A percentile compares a stretch with the other conserved stretches of the same genome.
These are phyloP conservation scores for Hyperoplus lanceolatus DNA, from an alignment of 2,797 vertebrate species.

Conservation along the genomic window DNA sequence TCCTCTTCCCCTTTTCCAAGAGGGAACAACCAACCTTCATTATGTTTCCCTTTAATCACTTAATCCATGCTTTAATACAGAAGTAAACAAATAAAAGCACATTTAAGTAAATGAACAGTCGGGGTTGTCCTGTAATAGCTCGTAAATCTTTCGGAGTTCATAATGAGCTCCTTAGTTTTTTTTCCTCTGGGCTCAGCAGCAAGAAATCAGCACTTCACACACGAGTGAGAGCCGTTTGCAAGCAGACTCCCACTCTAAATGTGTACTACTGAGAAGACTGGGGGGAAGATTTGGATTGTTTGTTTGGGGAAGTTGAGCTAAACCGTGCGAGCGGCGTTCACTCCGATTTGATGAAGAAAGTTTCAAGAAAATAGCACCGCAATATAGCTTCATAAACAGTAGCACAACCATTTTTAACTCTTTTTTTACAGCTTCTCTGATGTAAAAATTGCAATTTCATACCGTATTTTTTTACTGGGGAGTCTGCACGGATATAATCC, in stretches of 20 bases:
- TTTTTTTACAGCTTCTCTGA: background rate
- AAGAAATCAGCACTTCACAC: conserved; percentile 73
- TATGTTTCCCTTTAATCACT: conserved; percentile 81
- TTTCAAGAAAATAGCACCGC: background rate
- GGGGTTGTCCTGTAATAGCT: conserved; percentile 76
- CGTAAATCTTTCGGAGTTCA: conserved; percentile 80
- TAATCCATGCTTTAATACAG: conserved; percentile 76
- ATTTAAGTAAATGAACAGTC: conserved; percentile 80
- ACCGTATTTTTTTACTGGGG: background rate
- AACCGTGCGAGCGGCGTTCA: conserved; percentile 54
- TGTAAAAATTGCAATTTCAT: background rate
- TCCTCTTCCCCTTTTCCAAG: conserved; percentile 39
- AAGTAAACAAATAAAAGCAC: conserved; percentile 82
- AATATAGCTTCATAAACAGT: conserved; percentile 1
- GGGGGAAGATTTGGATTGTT: conserved; percentile 54
- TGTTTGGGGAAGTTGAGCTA: conserved; percentile 67
- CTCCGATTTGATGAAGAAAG: conserved; percentile 30
- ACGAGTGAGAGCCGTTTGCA: conserved; percentile 53
- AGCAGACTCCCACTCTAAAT: conserved; percentile 62
- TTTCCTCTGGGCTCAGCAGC: conserved; percentile 69
- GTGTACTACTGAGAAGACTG: conserved; percentile 49
- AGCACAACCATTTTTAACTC: background rate
- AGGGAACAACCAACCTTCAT: conserved; percentile 70
- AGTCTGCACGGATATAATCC: background rate
- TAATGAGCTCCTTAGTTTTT: conserved; percentile 75